Conservation (phyloP, 2,113 vertebrate genomes). For the Grammomys dolichurus region DNA sequence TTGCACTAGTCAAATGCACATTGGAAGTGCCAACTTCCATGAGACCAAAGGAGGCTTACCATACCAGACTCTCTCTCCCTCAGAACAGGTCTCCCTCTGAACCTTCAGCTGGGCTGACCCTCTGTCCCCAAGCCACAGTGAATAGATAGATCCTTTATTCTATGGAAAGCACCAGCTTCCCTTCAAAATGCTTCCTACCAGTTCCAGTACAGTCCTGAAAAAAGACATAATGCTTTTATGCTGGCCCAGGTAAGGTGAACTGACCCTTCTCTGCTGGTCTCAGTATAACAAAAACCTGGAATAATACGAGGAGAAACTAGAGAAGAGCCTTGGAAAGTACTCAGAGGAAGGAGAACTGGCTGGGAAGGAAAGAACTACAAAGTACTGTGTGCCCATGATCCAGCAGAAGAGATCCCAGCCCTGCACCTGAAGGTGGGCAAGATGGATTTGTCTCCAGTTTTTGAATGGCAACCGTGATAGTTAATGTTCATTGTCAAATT, state of each 20-base stretch:
- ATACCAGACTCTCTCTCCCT: background rate
- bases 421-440: background rate
- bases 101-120: background rate
- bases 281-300: background rate
- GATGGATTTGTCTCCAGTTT: too few relatives aligned
- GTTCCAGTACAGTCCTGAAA: background rate
- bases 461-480: background rate
- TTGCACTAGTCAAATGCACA: background rate
- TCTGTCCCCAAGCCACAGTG: background rate
- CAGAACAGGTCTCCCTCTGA: background rate
- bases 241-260: too few relatives aligned
- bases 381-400: too few relatives aligned
- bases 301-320: background rate
- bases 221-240: background rate
- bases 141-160: background rate
- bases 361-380: background rate
- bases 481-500: background rate
- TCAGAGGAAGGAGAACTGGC: background rate
- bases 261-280: background rate
- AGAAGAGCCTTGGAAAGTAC: background rate
- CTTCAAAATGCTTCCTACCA: background rate
- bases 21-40: background rate
- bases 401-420: background rate
- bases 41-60: background rate
- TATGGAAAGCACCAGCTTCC: background rate